Evolutionary conservation across 2,888 invertebrate genomes (phyloP), one percentile per base, ranked within the genome.

Genomic region (Sphaerophoria taeniata): DNA sequence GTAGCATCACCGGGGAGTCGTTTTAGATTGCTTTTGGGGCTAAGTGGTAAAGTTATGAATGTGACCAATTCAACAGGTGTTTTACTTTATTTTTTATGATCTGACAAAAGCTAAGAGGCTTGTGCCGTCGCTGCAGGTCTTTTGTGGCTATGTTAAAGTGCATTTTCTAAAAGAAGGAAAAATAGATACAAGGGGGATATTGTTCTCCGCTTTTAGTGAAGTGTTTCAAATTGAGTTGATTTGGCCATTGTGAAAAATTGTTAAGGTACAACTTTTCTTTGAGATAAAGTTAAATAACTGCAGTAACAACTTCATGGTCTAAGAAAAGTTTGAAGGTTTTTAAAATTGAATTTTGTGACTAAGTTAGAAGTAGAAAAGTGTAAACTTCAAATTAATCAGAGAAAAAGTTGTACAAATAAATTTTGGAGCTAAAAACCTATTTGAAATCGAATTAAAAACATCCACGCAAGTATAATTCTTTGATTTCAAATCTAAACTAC

Each of bases 31-130:
- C 45, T 49, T 47, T n/a, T 6, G 51, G 43, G 7, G 43, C 33
- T 16, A 43, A 16, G 0, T 34, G 34, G 7, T 33, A 33, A 61
- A 34, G 51, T 71, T 33, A 75, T 75, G 14, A 65, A 75, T 79
- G 79, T 60, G 60, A 49, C 49, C 34, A 56, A 67, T 61, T 72
- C 75, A 79, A 84, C 84, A 84, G 84, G 84, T 84, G 84, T 47
- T 71, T 84, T 84, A 78, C 74, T 83, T 78, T 24, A 24, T 24
- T 24, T 24, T 78, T 83, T 78, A 65, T 81, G 75, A 58, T 49
- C 65, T 34, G 9, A 33, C 45, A 39, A 36, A 65, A 58, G 11
- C 12, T 11, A 34, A 53, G 36, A 24, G 49, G 31, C 24, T 58
- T 45, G 33, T 61, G 2, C 43, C 43, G 9, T 9, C 9, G 24